Evolutionary conservation across 1,140 invertebrate species (phyloP), one percentile per base, ranked within the genome.

Genomic region (Spodoptera frugiperda): DNA sequence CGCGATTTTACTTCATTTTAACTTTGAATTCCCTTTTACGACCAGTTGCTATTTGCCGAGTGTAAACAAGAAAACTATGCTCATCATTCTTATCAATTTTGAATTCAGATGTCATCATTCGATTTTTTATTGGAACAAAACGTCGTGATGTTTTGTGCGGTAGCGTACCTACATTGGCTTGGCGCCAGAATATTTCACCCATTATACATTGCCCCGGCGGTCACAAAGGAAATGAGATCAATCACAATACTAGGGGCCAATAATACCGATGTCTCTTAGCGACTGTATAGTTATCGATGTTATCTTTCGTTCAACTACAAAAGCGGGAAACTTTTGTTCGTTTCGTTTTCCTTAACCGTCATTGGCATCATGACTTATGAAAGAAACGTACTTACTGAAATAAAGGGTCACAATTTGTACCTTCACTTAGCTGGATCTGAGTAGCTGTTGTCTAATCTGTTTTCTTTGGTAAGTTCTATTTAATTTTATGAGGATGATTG

Each of bases 151-250:
- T 84, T 81, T 77, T 82, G 77, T 86, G 83, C 82, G 83, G 79
- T 74, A 80, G 81, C 78, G 53, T 49, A 78, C 78, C 53, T 49
- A 78, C 48, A 72, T 83, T 91, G 89, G 89, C 87, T 76, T 67
- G 48, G 59, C 49, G 86, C 88, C 89, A 91, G 82, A 87, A 83
- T 88, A 87, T 91, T 86, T 86, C 80, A 84, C 75, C 82, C 83
- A 88, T 87, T 89, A 87, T 84, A 84, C 83, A 79, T 85, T 84
- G 84, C 80, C 81, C 84, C 67, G 79, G 79, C 80, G 82, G 81
- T 86, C 82, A 87, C 84, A 87, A 88, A 86, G 87, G 83, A 84
- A 87, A 86, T 86, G 83, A 88, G 89, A 89, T 89, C 89, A 87
- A 89, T 89, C 86, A 88, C 80, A 78, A 80, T 79, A 82, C 77